These are phyloP conservation scores for Scaptomyza hsui DNA, from an alignment of 1,140 invertebrate genomes.

Conservation along the genomic window DNA sequence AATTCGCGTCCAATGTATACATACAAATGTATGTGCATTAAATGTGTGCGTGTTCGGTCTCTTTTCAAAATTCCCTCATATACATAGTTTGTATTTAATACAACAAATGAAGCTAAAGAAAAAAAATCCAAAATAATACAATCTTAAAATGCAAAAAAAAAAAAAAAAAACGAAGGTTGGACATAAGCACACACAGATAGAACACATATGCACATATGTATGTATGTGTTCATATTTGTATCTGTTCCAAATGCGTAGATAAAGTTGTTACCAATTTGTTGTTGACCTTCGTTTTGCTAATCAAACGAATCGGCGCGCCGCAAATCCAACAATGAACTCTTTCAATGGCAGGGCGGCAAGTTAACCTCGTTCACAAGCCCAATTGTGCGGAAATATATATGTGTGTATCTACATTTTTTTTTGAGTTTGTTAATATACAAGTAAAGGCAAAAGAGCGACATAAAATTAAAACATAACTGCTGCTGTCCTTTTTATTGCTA, in stretches of 20 bases:
- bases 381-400: slow-evolving; percentile 52
- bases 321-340: slow-evolving; percentile 63
- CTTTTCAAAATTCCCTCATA: background rate
- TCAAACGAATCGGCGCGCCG: slow-evolving; percentile 48
- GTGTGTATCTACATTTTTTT: background rate
- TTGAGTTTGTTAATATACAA: slow-evolving; percentile 1
- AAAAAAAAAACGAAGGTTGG: slow-evolving; percentile 33
- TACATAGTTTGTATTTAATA: background rate
- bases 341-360: slow-evolving; percentile 58
- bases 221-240: slow-evolving; percentile 1
- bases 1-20: slow-evolving; percentile 5
- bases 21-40: background rate
- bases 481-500: slow-evolving; percentile 20
- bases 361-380: slow-evolving; percentile 54
- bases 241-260: slow-evolving; percentile 46
- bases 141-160: slow-evolving; percentile 17
- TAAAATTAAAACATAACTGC: slow-evolving; percentile 24
- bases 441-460: slow-evolving; percentile 18
- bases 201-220: slow-evolving; percentile 17
- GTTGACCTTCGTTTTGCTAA: slow-evolving; percentile 62
- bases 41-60: background rate
- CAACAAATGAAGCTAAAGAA: background rate
- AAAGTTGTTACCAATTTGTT: slow-evolving; percentile 55
- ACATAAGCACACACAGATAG: slow-evolving; percentile 25
- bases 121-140: slow-evolving; percentile 33